Percentiles rank a stretch among this genome's conserved stretches.
These are phyloP conservation scores for Echinarachnius parma DNA, from an alignment of 53 echinoderm and acorn worm species.

Conservation along the genomic window DNA sequence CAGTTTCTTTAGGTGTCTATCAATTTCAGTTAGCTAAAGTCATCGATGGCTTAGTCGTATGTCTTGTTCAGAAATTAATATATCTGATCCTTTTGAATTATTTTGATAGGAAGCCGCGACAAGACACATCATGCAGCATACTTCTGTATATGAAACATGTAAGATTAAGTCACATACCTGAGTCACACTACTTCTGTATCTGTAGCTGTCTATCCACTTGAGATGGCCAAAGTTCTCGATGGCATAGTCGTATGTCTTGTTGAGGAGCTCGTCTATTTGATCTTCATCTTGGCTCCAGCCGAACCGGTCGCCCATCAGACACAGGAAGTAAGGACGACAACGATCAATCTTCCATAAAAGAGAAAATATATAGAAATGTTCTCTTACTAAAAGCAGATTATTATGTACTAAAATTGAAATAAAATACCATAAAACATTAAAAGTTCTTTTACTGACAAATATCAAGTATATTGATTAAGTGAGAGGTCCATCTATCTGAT, in stretches of 20 bases:
- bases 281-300: constrained; percentile 75
- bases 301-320: constrained; percentile 82
- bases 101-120: too few relatives aligned
- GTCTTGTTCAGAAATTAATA: constrained; percentile 73
- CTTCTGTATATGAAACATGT: too few relatives aligned
- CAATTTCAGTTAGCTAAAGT: constrained; percentile 64
- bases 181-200: constrained; percentile 72
- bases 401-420: too few relatives aligned
- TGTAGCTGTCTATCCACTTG: constrained; percentile 67
- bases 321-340: constrained; percentile 77
- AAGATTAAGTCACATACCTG: too few relatives aligned
- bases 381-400: too few relatives aligned
- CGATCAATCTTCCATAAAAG: too few relatives aligned
- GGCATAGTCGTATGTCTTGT: constrained; percentile 70
- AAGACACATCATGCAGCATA: too few relatives aligned
- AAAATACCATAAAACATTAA: too few relatives aligned
- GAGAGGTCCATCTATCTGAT: too few relatives aligned
- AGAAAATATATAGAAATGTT: too few relatives aligned
- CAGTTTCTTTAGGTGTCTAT: constrained; percentile 60
- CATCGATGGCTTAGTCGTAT: constrained; percentile 66
- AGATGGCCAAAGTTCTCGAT: constrained; percentile 60
- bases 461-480: too few relatives aligned
- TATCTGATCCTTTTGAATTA: constrained; percentile 39
- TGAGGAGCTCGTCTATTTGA: constrained; percentile 59
- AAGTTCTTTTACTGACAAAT: too few relatives aligned